These are phyloP conservation scores for Delichon dasypus DNA, from an alignment of 2,797 vertebrate species.

Conservation along the genomic window DNA sequence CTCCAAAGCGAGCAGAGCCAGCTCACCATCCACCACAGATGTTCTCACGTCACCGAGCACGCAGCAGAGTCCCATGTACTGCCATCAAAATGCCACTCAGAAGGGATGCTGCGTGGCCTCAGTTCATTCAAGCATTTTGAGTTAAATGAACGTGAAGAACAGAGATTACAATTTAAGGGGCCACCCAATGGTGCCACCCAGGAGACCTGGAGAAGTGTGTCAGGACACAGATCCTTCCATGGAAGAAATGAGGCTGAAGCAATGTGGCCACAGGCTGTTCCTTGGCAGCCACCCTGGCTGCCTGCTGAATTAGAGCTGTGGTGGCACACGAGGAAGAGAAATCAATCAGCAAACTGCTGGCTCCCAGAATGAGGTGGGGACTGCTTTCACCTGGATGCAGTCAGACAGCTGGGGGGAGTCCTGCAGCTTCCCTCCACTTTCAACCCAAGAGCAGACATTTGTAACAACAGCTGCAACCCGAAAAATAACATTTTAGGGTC, in stretches of 20 bases:
- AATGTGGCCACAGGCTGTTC: neutral
- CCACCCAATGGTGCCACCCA: neutral
- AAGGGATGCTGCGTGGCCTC: neutral
- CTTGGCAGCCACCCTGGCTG: neutral
- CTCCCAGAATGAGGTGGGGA: neutral
- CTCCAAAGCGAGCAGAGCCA: accelerated
- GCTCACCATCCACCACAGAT: neutral
- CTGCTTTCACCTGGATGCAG: neutral
- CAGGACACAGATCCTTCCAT: accelerated
- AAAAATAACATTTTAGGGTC: constrained; percentile 16
- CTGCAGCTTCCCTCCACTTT: neutral
- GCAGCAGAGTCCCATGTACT: accelerated
- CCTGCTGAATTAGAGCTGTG: accelerated
- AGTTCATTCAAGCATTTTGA: neutral
- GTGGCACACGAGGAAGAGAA: neutral
- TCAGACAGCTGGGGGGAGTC: neutral
- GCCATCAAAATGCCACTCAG: neutral
- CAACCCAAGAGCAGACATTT: neutral
- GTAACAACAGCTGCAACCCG: neutral
- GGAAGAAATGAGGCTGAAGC: neutral
- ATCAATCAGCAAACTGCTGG: neutral
- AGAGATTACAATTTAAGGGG: neutral
- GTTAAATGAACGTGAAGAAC: neutral
- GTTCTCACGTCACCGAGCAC: accelerated
- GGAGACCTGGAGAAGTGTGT: neutral